These are phyloP conservation scores for Apeira syringaria DNA, from an alignment of 2,888 invertebrate genomes.

Conservation along the genomic window DNA sequence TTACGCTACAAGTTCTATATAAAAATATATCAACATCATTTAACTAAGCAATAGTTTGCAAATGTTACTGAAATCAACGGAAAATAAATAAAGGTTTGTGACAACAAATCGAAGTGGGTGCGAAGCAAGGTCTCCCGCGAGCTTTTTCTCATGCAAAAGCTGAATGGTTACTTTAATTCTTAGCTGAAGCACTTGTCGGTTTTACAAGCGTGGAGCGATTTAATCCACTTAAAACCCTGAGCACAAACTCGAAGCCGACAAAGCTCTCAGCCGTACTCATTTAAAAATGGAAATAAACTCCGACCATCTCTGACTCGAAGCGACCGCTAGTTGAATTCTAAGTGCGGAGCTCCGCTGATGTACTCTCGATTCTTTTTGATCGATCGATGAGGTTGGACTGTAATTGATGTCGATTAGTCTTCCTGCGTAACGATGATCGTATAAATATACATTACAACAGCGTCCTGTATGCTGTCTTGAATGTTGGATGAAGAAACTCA, in stretches of 20 bases:
- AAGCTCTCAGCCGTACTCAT: slow-evolving; percentile 83
- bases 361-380: slow-evolving; percentile 62
- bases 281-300: slow-evolving; percentile 84
- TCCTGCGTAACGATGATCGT: slow-evolving; percentile 11
- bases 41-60: slow-evolving; percentile 49
- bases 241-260: slow-evolving; percentile 82
- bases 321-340: slow-evolving; percentile 77
- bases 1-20: too few species aligned
- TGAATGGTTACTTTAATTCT: slow-evolving; percentile 83
- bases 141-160: slow-evolving; percentile 83
- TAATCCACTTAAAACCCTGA: slow-evolving; percentile 84
- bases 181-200: slow-evolving; percentile 81
- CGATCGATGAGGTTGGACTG: slow-evolving; percentile 40
- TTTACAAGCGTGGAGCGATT: slow-evolving; percentile 83
- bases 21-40: too few species aligned
- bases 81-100: slow-evolving; percentile 66
- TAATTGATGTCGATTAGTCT: slow-evolving; percentile 25
- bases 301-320: slow-evolving; percentile 80
- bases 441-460: slow-evolving; percentile 10
- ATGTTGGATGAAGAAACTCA: slow-evolving; percentile 9
- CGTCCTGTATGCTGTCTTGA: slow-evolving; percentile 1
- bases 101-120: slow-evolving; percentile 68
- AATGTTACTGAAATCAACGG: slow-evolving; percentile 55
- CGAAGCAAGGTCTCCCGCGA: slow-evolving; percentile 67
- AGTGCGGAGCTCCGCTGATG: slow-evolving; percentile 68